Base-by-base conservation (phyloP, 2,113 vertebrate genomes). In the Opisthocomus hoazin region DNA sequence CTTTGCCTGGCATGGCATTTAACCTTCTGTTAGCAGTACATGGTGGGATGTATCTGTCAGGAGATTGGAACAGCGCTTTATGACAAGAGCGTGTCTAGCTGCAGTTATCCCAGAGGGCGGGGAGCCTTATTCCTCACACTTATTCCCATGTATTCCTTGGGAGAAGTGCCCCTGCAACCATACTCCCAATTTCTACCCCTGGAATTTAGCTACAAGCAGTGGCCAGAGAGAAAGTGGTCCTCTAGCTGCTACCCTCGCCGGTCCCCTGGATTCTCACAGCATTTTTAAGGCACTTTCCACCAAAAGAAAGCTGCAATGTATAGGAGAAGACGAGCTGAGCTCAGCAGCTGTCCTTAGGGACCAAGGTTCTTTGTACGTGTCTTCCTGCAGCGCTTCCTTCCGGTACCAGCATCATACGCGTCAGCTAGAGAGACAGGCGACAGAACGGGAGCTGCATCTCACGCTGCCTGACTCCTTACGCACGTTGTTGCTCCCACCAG, bases 41-140 rank as follows among this genome's bases (percentile, higher is more conserved):
- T 66, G 89, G 89, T 91, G 95, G 88, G 95, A 74, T 92, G 94
- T 26, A 71, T 82, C 94, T 96, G 91, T 70, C 89, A 82, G 89
- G 91, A 94, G 94, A 30, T 26, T 82, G 95, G 86, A 92, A 46
- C 30, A 2, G 82, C 2, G 0, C 76, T 27, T 24, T 48, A 23
- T 87, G 93, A 83, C 75, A 69, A 12, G 91, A 85, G 65, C 5
- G 22, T 53, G 68, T 60, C 90, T 69, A 6, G 74, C 90, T 80
- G 78, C 11, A 7, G 10, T 57, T 71, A 30, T 53, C 57, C 83
- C 84, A 39, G 82, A n/a, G 91, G 41, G 43, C 60, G 82, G 90
- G 87, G 90, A 96, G 91, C 78, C 41, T 71, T 7, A 0, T 54
- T 80, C 75, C 73, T 69, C 82, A 61, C 65, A 20, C 63, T 32